These are phyloP conservation scores for Teleiodes luculella DNA, from an alignment of 2,888 invertebrate genomes.

Conservation along the genomic window DNA sequence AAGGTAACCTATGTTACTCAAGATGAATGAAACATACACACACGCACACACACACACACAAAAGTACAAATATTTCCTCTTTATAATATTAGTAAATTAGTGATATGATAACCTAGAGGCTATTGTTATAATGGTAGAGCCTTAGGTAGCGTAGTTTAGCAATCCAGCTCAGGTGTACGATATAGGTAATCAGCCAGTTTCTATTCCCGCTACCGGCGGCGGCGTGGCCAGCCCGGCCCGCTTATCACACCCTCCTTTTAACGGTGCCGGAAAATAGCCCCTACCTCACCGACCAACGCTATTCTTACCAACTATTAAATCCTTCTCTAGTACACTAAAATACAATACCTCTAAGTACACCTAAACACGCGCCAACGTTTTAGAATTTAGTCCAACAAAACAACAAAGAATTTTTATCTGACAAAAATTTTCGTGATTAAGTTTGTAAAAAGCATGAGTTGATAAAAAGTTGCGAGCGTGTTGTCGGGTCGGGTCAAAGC, in stretches of 20 bases:
- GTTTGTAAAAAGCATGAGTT: neutral
- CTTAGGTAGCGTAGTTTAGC: neutral
- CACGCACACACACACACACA: too few species aligned
- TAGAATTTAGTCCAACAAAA: neutral
- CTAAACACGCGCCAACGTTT: neutral
- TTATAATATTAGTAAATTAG: too few species aligned
- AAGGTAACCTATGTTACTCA: too few species aligned
- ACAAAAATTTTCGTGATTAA: neutral
- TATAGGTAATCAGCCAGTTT: neutral
- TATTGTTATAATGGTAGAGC: neutral
- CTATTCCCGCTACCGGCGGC: neutral
- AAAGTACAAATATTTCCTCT: too few species aligned
- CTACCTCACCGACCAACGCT: neutral
- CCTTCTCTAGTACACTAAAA: neutral
- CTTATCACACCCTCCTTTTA: conserved; percentile 11
- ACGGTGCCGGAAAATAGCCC: neutral
- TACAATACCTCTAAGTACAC: neutral
- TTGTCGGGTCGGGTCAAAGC: neutral
- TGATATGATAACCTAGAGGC: neutral
- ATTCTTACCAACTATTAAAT: conserved; percentile 6
- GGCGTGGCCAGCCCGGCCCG: neutral
- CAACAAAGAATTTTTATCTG: neutral
- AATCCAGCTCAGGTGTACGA: neutral
- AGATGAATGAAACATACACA: too few species aligned
- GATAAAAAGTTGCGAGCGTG: neutral